Evolutionary conservation across 2,113 vertebrate species (phyloP).

Genomic region (Colinus virginianus): DNA sequence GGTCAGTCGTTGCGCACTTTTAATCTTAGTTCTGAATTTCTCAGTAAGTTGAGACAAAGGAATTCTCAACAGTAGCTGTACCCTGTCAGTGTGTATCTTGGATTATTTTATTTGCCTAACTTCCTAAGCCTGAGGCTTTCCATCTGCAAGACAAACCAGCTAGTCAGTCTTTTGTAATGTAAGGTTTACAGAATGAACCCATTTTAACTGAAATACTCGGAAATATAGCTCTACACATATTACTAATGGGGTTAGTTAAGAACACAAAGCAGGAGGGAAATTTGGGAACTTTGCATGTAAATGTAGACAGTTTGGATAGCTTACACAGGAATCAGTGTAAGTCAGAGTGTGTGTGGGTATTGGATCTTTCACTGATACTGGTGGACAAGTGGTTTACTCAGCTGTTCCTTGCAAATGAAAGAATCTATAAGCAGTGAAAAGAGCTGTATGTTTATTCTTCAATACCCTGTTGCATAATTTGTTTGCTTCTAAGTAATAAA

Average conservation of each 20-base stretch:
- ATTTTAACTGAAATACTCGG: neutral
- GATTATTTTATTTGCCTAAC: neutral
- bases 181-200: neutral
- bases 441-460: neutral
- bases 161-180: neutral
- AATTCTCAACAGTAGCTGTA: neutral
- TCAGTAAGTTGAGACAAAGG: neutral
- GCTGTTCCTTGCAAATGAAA: neutral
- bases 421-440: neutral
- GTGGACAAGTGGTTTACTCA: neutral
- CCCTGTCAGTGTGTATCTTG: neutral
- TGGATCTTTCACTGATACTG: neutral
- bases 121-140: neutral
- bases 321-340: neutral
- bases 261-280: neutral
- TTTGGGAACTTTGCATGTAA: neutral
- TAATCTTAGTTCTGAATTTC: neutral
- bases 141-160: neutral
- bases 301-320: neutral
- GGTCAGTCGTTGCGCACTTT: neutral
- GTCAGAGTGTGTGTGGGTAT: neutral
- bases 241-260: neutral
- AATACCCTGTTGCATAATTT: neutral
- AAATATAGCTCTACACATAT: neutral
- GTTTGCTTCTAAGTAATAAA: neutral